A percentile compares a stretch with the other conserved stretches of the same genome.
phyloP scores from a whole-genome alignment of 2,797 vertebrate genomes.

The Sebastes cheni region DNA sequence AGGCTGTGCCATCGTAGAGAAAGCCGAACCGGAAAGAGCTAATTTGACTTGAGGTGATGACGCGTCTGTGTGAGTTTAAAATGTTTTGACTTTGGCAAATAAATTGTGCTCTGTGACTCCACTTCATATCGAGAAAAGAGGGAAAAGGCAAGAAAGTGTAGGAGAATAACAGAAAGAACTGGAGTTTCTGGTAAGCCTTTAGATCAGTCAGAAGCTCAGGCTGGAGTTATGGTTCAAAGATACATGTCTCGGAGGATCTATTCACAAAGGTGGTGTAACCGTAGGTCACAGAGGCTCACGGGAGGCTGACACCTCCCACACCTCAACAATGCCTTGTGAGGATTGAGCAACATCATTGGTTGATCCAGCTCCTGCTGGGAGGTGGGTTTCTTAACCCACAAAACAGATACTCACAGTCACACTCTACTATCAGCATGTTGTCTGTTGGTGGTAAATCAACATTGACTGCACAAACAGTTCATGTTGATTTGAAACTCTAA shows the following conservation, averaged over 20 bases:
- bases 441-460: not conserved
- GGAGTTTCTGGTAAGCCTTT: not conserved
- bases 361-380: not conserved
- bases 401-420: too few relatives aligned
- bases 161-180: not conserved
- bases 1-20: too few relatives aligned
- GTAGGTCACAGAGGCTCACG: not conserved
- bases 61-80: too few relatives aligned
- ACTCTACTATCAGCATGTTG: not conserved
- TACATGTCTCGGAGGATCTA: not conserved
- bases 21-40: too few relatives aligned
- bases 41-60: too few relatives aligned
- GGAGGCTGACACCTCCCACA: not conserved
- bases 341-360: not conserved
- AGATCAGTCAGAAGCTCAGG: not conserved
- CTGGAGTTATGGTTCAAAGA: not conserved
- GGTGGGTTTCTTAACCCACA: not conserved
- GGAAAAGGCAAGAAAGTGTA: too few relatives aligned
- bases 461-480: not conserved
- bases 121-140: too few relatives aligned
- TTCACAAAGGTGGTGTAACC: not conserved
- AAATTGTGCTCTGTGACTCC: too few relatives aligned
- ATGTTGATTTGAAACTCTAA: not conserved
- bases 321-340: not conserved
- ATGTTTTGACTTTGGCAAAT: too few relatives aligned